These are phyloP conservation scores for Acrobasis repandana DNA, from an alignment of 2,888 invertebrate genomes.

Conservation along the genomic window DNA sequence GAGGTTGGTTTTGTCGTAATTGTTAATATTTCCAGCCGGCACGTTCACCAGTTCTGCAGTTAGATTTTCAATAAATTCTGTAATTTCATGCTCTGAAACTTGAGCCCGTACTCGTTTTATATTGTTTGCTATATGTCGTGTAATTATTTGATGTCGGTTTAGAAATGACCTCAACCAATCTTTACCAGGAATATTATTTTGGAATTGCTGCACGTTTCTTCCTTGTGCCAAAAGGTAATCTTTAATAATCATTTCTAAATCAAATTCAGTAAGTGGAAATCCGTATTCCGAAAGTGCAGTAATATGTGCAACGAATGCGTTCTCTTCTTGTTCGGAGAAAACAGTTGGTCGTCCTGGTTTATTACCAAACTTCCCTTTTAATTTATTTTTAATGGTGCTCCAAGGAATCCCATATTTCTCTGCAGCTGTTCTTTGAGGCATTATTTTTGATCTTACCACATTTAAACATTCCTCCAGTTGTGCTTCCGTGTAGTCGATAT, in stretches of 20 bases:
- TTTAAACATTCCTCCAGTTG: slow-evolving; percentile 23
- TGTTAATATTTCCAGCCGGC: slow-evolving; percentile 27
- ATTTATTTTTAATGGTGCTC: slow-evolving; percentile 27
- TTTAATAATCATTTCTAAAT: slow-evolving; percentile 25
- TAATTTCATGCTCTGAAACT: background rate
- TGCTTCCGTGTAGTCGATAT: slow-evolving; percentile 20
- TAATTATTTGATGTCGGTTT: background rate
- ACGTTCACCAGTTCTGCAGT: slow-evolving; percentile 17
- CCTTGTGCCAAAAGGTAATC: slow-evolving; percentile 7
- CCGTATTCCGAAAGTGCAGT: slow-evolving; percentile 28
- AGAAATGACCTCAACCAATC: slow-evolving; percentile 9
- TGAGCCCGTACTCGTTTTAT: background rate
- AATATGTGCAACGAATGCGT: slow-evolving; percentile 24
- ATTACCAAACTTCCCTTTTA: slow-evolving; percentile 18
- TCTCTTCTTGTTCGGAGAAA: slow-evolving; percentile 21
- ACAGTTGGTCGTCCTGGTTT: slow-evolving; percentile 27
- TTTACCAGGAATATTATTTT: slow-evolving; percentile 4
- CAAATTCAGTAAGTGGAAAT: slow-evolving; percentile 27
- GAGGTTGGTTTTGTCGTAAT: slow-evolving; percentile 31
- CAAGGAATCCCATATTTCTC: slow-evolving; percentile 23
- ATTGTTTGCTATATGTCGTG: background rate
- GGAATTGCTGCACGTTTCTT: slow-evolving; percentile 4
- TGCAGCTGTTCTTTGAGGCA: slow-evolving; percentile 27
- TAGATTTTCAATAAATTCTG: slow-evolving; percentile 16
- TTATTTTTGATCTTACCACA: slow-evolving; percentile 20